Evolutionary conservation across 2,888 invertebrate species (phyloP), one percentile per base, ranked within the genome.

Genomic region (Scrobipalpa atriplicella): DNA sequence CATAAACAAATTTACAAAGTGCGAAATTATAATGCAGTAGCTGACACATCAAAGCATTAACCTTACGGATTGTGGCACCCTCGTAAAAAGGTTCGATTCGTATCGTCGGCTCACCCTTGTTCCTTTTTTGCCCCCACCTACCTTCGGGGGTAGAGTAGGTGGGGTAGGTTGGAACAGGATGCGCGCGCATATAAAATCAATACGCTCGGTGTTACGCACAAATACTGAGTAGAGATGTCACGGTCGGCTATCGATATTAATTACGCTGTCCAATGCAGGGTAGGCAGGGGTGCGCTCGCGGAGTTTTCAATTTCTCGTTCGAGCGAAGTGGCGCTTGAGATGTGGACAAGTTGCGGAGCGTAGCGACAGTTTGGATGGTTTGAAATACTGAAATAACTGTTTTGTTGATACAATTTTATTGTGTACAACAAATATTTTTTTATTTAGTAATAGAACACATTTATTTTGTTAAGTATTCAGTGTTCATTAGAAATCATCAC

Each of bases 151-250:
- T 8, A 16, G 47, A 16, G 47, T 13, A 56, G 64, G 29, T 52
- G 11, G 29, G 18, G 47, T 9, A n/a, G 62, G 62, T 39, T 19
- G 72, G 67, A 68, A 73, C 71, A 54, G 41, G 77, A 78, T 90
- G 92, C 92, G 92, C 92, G 92, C 92, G 91, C 92, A 91, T 71
- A 83, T 78, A 89, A 90, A 90, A 92, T 92, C 92, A 87, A 92
- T 92, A 92, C 87, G 83, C 80, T 82, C 73, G 78, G 82, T 82
- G 89, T 82, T 87, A 91, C 90, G 90, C 91, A 90, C 90, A 89
- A 90, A 91, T 87, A 86, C 67, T 78, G 72, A 73, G 72, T 82
- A 85, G 90, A 81, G 89, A 83, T 87, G 89, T 87, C 88, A 87
- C 72, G 85, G 86, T 81, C 85, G 83, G 73, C 75, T 87, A 85